Base-by-base conservation (phyloP, 2,113 vertebrate genomes). In the Dicerorhinus sumatrensis region DNA sequence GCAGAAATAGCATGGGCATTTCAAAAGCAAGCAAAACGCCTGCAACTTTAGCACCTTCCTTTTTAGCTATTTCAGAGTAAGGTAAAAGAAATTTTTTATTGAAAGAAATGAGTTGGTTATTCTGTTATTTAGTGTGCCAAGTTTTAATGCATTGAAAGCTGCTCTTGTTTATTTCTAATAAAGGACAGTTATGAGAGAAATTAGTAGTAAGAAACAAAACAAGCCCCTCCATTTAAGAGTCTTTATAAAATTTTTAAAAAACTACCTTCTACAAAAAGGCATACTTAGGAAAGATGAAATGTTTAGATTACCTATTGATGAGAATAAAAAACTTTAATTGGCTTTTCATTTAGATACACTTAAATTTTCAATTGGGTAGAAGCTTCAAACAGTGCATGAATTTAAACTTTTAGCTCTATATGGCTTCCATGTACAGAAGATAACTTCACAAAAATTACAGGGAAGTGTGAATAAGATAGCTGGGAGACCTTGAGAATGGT, bases 301-400 rank as follows among this genome's bases (percentile, higher is more conserved):
- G 27, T 60, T 89, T 82, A 76, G 6, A 39, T 60, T 39, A 65
- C 14, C 10, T 58, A n/a, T n/a, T 88, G 88, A 63, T 39, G 46
- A 82, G 60, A 82, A 70, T 70, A 91, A 85, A 80, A 60, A 25
- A 11, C 42, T 83, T 73, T 29, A 36, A 69, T 83, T 11, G 94
- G 14, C 23, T 91, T 94, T 91, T 58, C 60, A 65, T 84, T 20
- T 94, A 89, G 10, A 89, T 89, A 42, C 36, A 63, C n/a, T 63
- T 93, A 83, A 70, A 14, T n/a, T 94, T 96, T 96, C 60, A 84
- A 2, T 79, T 87, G 54, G n/a, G 12, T 77, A 69, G 56, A 89
- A 83, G 51, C 54, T 86, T 69, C 25, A 72, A 76, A 77, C 13
- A 67, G 42, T 56, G 8, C 25, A 36, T 79, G 12, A 81, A 65